Evolutionary conservation across 2,797 vertebrate species (phyloP), one percentile per base, ranked within the genome.

Genomic region (Myiotriccus ornatus): DNA sequence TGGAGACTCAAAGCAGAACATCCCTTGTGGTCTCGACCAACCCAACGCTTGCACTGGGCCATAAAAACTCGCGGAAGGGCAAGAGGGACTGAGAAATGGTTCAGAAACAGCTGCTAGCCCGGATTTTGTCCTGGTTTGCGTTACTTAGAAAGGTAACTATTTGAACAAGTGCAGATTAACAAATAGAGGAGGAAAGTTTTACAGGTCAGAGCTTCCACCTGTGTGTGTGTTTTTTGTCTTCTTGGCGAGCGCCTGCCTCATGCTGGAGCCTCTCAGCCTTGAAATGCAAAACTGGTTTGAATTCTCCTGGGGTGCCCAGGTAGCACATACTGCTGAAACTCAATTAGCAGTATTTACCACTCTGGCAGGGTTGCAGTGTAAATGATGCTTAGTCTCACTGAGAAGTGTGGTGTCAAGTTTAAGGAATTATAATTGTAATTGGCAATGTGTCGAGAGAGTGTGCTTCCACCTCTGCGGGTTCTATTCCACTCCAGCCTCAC

Each of bases 211-310:
- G 56, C 86, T 87, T 49, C 80, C 55, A 56, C 76, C 43, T 59
- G 55, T 8, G 0, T 73, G 30, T 81, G 37, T 28, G 35, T 22
- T 56, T 81, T 85, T 35, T 93, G n/a, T 83, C 49, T 34, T 62
- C n/a, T 57, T 1, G 0, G 30, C 10, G 14, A 86, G 41, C 0
- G 10, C 53, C 69, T 64, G 86, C 74, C 89, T 95, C 0, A 0
- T 86, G 79, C 76, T 85, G 90, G 52, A 85, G 83, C 65, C 69
- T 89, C 62, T 92, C 73, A 65, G 87, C 62, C 84, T 93, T 86
- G 84, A 92, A 96, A 92, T 71, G 73, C 82, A 83, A 87, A 92
- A 69, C 86, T 79, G 75, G 7, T 74, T 84, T 84, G 89, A 92
- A 77, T 79, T 89, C 84, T 91, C 68, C 47, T 60, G 86, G 74